These are phyloP conservation scores for Rhinatrema bivittatum DNA, from an alignment of 2,797 vertebrate species.

Conservation along the genomic window DNA sequence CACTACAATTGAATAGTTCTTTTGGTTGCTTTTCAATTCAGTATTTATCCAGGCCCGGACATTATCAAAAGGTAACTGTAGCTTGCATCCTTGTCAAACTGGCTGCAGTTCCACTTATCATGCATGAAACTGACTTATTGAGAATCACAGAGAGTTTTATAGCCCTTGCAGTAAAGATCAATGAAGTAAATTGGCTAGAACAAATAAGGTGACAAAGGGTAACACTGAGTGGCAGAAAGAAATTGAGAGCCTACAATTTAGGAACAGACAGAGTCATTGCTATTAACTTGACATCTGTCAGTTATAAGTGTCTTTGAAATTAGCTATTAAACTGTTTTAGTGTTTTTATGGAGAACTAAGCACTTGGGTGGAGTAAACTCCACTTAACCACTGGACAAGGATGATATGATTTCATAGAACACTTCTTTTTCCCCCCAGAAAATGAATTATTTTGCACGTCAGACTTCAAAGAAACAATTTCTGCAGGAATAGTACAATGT, in stretches of 20 bases:
- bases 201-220: constrained; percentile 51
- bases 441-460: too few species aligned
- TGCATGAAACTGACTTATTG: constrained; percentile 26
- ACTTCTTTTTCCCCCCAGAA: too few species aligned
- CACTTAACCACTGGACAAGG: too few species aligned
- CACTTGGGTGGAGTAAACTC: too few species aligned
- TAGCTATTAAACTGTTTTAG: constrained; percentile 9
- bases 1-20: too few species aligned
- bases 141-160: constrained; percentile 32
- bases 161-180: constrained; percentile 41
- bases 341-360: too few species aligned
- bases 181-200: constrained; percentile 57
- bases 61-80: constrained; percentile 16
- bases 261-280: constrained; percentile 14
- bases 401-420: too few species aligned
- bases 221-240: constrained; percentile 45
- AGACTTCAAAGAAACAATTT: too few species aligned
- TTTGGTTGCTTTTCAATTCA: constrained; percentile 1
- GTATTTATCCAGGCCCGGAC: not conserved
- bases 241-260: constrained; percentile 26
- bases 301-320: constrained; percentile 20
- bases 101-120: constrained; percentile 18
- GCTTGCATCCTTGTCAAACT: constrained; percentile 1
- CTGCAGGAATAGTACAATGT: too few species aligned
- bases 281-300: constrained; percentile 17